Base-by-base conservation (phyloP, 2,797 vertebrate genomes). In the Yasuhikotakia modesta region DNA sequence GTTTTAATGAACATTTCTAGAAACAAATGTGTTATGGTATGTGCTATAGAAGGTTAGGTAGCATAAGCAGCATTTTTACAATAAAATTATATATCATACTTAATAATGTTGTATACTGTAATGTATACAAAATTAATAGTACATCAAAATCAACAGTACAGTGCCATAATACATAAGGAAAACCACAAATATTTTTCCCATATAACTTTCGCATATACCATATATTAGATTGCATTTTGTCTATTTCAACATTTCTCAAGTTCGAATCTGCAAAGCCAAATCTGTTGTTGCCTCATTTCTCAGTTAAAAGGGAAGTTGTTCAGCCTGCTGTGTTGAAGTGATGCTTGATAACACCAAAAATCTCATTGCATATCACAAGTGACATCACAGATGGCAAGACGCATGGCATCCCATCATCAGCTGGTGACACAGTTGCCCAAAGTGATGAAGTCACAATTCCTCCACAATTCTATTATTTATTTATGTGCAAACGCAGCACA, bases 341-440 rank as follows among this genome's bases (percentile, higher is more conserved):
- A 84, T 83, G 85, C 82, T 81, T 79, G 72, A 79, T 77, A 83
- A 81, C 80, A 79, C 82, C 79, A 76, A 68, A 60, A 78, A 79
- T 78, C 79, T 82, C 70, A 78, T 52, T 32, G 55, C 75, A 82
- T 84, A 84, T 84, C 71, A 55, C 78, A 86, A 83, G 81, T 84
- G 86, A 86, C 83, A 85, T 83, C 79, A 86, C 84, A 87, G 80
- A 84, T 83, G 84, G 78, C 55, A 80, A 83, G 76, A 72, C 55
- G 70, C 76, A 78, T 48, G 61, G 71, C 70, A 79, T 52, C 70
- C 76, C 81, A 85, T 80, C 82, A 82, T 85, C 83, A 84, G 46
- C 50, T 69, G 46, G 71, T 83, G 84, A 85, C 80, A 73, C 69
- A 67, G 78, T 77, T 80, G 73, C 78, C 73, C 57, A 61, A 73